These are phyloP conservation scores for Porites evermanni DNA, from an alignment of 92 coral and sea anemone species.

Conservation along the genomic window DNA sequence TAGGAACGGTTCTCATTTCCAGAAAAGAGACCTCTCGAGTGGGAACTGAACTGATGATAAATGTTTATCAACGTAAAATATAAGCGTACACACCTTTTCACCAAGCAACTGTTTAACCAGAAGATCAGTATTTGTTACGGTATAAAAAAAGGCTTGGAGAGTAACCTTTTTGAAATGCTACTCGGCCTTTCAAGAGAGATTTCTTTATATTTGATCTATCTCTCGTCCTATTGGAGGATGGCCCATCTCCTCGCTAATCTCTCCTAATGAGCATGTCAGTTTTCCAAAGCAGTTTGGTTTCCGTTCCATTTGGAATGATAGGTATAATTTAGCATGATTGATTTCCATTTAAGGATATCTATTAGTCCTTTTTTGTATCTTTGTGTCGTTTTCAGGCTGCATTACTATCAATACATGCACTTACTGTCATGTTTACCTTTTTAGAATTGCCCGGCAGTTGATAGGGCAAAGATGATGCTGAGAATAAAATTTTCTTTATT, in stretches of 20 bases:
- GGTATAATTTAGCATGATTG: neutral
- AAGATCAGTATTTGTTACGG: neutral
- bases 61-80: too few species aligned
- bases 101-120: too few species aligned
- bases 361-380: too few species aligned
- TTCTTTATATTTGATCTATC: neutral
- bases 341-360: too few species aligned
- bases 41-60: neutral
- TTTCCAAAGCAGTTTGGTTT: neutral
- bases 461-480: too few species aligned
- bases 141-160: neutral
- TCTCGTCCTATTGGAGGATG: slow-evolving; percentile 11
- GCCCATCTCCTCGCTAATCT: neutral
- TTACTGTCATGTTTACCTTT: too few species aligned
- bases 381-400: too few species aligned
- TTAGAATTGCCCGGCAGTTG: too few species aligned
- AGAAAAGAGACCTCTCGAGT: neutral
- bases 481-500: too few species aligned
- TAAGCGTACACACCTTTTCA: too few species aligned
- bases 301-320: neutral
- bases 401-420: too few species aligned
- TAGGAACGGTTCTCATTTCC: neutral
- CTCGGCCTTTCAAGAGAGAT: slow-evolving; percentile 8
- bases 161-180: neutral
- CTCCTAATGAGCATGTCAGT: neutral